Evolutionary conservation across 2,888 invertebrate species (phyloP), one percentile per base, ranked within the genome.

Genomic region (Xylota sylvarum): DNA sequence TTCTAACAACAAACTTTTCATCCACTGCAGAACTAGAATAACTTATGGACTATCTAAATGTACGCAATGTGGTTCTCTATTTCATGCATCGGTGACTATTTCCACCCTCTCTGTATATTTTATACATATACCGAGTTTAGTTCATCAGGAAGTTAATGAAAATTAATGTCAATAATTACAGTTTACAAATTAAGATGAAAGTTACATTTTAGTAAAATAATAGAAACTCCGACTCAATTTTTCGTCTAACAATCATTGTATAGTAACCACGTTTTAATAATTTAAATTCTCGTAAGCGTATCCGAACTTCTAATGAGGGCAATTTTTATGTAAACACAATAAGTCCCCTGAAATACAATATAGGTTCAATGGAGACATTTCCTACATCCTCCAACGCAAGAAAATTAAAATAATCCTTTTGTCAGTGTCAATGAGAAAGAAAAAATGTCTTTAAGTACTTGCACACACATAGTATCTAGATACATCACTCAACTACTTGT

Each of bases 341-440:
- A 19, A 27, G 2, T 64, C 17, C 10, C 32, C 17, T 55, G 70
- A 70, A 56, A 70, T 56, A 12, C 4, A 56, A 70, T 46, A 56
- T n/a, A 12, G 46, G 43, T 70, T 70, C 56, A 70, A 70, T 27
- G 19, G 46, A 46, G 43, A 46, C 30, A 19, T 43, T 46, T 56
- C 27, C 10, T 40, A 43, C 43, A 55, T 23, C 14, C 12, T n/a
- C 50, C 23, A n/a, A 9, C 9, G 5, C 4, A 32, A n/a, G 46
- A 23, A 70, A 70, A 56, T 56, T 56, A 30, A 56, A 56, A 40
- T 56, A 43, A 46, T 56, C 70, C 56, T 56, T 37, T 52, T 50
- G 50, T 37, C 37, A 27, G 27, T 32, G 37, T 65, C 48, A 48
- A 27, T 14, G 30, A 43, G 12, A 30, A 4, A 56, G 43, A 32